Conservation (phyloP, 1,140 invertebrate species). For the Drosophila truncata region DNA sequence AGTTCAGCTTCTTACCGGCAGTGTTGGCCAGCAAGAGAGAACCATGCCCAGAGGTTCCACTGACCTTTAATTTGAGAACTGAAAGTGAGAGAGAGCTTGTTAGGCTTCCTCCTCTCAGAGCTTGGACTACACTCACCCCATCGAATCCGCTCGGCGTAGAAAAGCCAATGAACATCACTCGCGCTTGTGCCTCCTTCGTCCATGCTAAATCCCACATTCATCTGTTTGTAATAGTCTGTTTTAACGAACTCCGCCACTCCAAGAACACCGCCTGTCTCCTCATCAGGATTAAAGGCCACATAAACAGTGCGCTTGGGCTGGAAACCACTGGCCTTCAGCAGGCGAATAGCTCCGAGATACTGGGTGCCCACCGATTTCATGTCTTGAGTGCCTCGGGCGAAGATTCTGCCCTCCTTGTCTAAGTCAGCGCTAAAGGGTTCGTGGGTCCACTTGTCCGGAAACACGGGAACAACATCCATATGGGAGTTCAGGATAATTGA, state of each 20-base stretch:
- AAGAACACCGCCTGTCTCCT: constrained; percentile 94
- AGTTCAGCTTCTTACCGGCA: constrained; percentile 93
- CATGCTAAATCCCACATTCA: constrained; percentile 95
- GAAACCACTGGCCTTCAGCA: constrained; percentile 87
- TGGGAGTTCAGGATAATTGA: constrained; percentile 93
- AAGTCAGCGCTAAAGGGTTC: constrained; percentile 91
- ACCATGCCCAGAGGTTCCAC: constrained; percentile 95
- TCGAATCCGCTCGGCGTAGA: constrained; percentile 91
- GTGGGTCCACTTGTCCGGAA: constrained; percentile 87
- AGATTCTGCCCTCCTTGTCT: constrained; percentile 91
- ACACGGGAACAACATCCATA: constrained; percentile 95
- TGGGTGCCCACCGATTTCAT: constrained; percentile 81
- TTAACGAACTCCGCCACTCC: constrained; percentile 94
- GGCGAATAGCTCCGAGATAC: constrained; percentile 87
- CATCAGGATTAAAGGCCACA: constrained; percentile 94
- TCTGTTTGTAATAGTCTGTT: constrained; percentile 91
- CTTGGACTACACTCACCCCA: constrained; percentile 87
- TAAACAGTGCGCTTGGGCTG: constrained; percentile 89
- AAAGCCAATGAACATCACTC: constrained; percentile 89
- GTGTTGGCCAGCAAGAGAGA: constrained; percentile 92
- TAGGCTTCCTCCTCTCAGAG: too few species aligned
- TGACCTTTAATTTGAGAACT: constrained; percentile 58
- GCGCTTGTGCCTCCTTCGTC: constrained; percentile 92
- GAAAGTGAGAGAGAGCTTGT: neutral
- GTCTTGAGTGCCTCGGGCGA: constrained; percentile 92